A percentile compares a stretch with the other conserved stretches of the same genome.
phyloP scores from a whole-genome alignment of 2,888 invertebrate genomes.

The Parnassius smintheus region DNA sequence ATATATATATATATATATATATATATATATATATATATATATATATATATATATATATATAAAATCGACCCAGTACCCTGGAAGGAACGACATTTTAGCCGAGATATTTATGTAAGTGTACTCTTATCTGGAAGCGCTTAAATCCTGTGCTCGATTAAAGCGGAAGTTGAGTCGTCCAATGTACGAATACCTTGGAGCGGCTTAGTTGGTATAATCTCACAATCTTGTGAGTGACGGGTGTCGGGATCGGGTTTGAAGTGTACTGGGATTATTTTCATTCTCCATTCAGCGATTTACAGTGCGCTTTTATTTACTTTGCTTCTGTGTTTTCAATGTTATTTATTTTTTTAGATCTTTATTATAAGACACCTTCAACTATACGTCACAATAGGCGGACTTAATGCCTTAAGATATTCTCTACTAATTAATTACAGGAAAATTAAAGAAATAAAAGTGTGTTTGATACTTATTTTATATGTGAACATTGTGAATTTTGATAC shows the following conservation, averaged over 20 bases:
- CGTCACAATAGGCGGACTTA: background rate
- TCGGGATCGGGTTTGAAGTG: background rate
- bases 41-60: too few species aligned
- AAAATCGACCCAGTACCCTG: too few species aligned
- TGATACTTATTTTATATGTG: too few species aligned
- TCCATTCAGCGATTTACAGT: constrained; percentile 1
- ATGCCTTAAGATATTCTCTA: background rate
- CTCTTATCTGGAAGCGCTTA: too few species aligned
- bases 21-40: too few species aligned
- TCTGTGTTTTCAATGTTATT: background rate
- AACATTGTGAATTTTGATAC: too few species aligned
- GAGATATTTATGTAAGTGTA: too few species aligned
- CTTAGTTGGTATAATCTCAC: constrained; percentile 19
- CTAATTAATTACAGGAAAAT: too few species aligned
- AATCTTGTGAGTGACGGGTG: constrained; percentile 19
- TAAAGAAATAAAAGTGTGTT: too few species aligned
- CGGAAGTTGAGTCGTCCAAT: background rate
- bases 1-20: too few species aligned
- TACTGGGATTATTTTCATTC: background rate
- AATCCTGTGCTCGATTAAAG: too few species aligned
- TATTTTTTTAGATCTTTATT: background rate
- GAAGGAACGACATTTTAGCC: too few species aligned
- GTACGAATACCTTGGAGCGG: constrained; percentile 9
- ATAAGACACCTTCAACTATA: background rate
- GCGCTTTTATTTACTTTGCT: background rate